Base-by-base conservation (phyloP, 35 echinoderm and acorn worm species). In the Amphiura filiformis region DNA sequence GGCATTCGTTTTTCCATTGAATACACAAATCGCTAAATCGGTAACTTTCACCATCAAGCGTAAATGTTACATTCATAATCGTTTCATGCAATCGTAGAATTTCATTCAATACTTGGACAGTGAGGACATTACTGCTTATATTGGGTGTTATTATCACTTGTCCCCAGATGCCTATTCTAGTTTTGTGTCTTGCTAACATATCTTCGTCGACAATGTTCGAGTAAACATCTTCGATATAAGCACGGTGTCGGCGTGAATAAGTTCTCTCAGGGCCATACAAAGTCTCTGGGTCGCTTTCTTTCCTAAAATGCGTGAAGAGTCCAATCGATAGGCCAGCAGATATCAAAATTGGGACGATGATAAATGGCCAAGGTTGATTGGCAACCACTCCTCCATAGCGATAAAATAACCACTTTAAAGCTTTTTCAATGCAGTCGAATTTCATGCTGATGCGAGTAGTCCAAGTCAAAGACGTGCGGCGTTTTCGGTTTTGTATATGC, bases 181-280 rank as follows among this genome's bases (percentile, higher is more conserved):
- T 37, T 37, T 36, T 0, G 65, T 37, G 83, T 20, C 49, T 32
- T 1, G 64, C 33, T 36, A 75, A 26, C 31, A 61, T 85, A 35
- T 85, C 56, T 26, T 85, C 35, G 56, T 85, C 83, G 23, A 56
- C 83, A 61, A 65, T 32, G 18, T 85, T 12, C 0, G 87, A 75
- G 35, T 49, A 85, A 4, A 85, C 15, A n/a, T 32, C 35, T 85
- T 85, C 83, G 11, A 85, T 61, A 17, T 34, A 65, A 26, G 35
- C 64, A 17, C 83, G 44, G 37, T 85, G 33, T 36, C 49, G 56
- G 32, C 39, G 56, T 0, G 83, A 56, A 34, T 64, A 56, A 14
- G 47, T 35, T 65, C 64, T 70, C 35, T 85, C 83, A 12, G 83
- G 83, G n/a, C 49, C 39, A 37, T 85, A 85, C 56, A 85, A 61